Conservation (phyloP, 2,113 vertebrate genomes). For the Pollimyrus isidori region DNA sequence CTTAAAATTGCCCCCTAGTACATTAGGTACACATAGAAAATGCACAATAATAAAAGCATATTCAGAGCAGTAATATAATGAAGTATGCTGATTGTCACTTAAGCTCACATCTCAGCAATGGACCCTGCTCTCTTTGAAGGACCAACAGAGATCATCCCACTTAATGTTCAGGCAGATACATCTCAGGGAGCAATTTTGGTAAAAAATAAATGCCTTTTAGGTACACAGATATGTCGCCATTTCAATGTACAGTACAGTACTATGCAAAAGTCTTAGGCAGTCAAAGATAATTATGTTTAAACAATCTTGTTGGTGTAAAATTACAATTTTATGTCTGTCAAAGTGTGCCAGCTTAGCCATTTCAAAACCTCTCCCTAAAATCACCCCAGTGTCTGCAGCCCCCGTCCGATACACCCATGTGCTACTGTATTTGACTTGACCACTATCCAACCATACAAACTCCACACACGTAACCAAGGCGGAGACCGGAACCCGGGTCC, state of each 20-base stretch:
- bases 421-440: neutral
- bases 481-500: too few species aligned
- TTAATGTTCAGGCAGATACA: neutral
- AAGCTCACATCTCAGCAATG: neutral
- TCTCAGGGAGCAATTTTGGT: neutral
- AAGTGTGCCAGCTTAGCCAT: neutral
- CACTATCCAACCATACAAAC: neutral
- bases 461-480: too few species aligned
- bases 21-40: neutral
- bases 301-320: neutral
- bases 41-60: neutral
- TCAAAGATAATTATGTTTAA: neutral
- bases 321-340: neutral
- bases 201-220: neutral
- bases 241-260: neutral
- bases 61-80: neutral
- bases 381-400: neutral
- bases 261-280: neutral
- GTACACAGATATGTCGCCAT: neutral
- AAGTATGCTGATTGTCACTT: neutral
- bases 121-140: neutral
- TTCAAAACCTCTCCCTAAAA: neutral
- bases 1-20: neutral
- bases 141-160: neutral
- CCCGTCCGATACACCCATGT: neutral